A percentile compares a stretch with the other conserved stretches of the same genome.
Conservation (phyloP, 2,888 invertebrate genomes). For the Fissipunctia ypsillon region DNA sequence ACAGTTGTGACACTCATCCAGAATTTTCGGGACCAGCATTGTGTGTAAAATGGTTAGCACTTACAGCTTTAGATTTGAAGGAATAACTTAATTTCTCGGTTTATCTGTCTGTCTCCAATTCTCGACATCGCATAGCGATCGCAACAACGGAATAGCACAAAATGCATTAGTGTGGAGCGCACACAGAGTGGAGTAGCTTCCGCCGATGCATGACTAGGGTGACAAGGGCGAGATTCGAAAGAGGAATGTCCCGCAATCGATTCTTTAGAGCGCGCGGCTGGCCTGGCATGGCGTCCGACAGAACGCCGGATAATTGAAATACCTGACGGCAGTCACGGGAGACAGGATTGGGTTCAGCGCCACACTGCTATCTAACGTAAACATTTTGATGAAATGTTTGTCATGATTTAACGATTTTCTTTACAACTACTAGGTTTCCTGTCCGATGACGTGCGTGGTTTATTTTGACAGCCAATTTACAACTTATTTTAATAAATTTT, state of each 20-base stretch:
- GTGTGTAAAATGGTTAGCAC: conserved; percentile 21
- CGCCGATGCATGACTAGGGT: conserved; percentile 69
- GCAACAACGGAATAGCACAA: conserved; percentile 41
- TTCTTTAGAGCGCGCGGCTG: conserved; percentile 71
- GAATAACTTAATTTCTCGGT: conserved; percentile 16
- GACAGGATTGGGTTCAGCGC: conserved; percentile 70
- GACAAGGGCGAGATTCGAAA: conserved; percentile 75
- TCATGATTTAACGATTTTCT: conserved; percentile 64
- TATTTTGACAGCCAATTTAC: conserved; percentile 38
- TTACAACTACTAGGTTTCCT: conserved; percentile 43
- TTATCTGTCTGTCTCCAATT: conserved; percentile 15
- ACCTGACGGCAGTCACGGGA: conserved; percentile 73
- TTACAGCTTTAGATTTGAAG: conserved; percentile 5
- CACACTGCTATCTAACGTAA: conserved; percentile 70
- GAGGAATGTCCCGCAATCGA: conserved; percentile 79
- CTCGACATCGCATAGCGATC: conserved; percentile 30
- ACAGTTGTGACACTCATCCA: conserved; percentile 50
- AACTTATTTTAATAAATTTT: conserved; percentile 38
- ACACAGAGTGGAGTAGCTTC: conserved; percentile 58
- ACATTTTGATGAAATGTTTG: conserved; percentile 74
- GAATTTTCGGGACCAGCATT: conserved; percentile 33
- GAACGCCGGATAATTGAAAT: conserved; percentile 81
- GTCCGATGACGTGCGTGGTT: conserved; percentile 32
- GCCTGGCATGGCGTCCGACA: conserved; percentile 67
- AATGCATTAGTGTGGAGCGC: conserved; percentile 64